Base-by-base conservation (phyloP, 2,888 invertebrate genomes). In the Volucella zonaria region DNA sequence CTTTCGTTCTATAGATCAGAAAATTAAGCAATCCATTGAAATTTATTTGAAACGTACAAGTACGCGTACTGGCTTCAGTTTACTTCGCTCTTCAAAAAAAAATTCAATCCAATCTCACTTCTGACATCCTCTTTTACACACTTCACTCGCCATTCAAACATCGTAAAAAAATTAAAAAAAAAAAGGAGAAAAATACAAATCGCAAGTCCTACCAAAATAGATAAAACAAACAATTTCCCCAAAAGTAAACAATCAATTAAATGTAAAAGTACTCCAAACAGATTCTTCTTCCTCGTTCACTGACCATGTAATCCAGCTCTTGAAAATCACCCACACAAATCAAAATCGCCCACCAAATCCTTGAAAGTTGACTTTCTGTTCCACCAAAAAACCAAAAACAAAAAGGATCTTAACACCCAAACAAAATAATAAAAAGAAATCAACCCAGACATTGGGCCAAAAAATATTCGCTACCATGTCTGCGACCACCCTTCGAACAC, bases 211-310 rank as follows among this genome's bases (percentile, higher is more conserved):
- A 23, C 51, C 43, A 58, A 62, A 75, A 68, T 70, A 76, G 70
- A 43, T 75, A 58, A 76, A 70, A 76, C 64, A 76, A 81, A 81
- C 70, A 81, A 58, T 58, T 58, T 47, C 58, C 40, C 47, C 61
- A 61, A 73, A 73, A 61, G 82, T 77, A 82, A 82, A 78, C 82
- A 82, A 77, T 77, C 82, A 82, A 77, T 82, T 82, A 82, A 82
- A 77, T 82, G 49, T 78, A 78, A 82, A 73, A 73, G 77, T 73
- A 52, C 73, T 73, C 54, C 71, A 71, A 82, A 71, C 66, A 52
- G 59, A 71, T 81, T 49, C 62, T 31, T 42, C 59, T 75, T 51
- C 47, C 42, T 40, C 70, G 64, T 71, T 47, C 76, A 66, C 58
- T 81, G 81, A 76, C 81, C 81, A 76, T 81, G 64, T 58, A 76